Percentiles rank a stretch among this genome's conserved stretches.
Conservation (phyloP, 2,888 invertebrate genomes). For the Sarcophaga rosellei region DNA sequence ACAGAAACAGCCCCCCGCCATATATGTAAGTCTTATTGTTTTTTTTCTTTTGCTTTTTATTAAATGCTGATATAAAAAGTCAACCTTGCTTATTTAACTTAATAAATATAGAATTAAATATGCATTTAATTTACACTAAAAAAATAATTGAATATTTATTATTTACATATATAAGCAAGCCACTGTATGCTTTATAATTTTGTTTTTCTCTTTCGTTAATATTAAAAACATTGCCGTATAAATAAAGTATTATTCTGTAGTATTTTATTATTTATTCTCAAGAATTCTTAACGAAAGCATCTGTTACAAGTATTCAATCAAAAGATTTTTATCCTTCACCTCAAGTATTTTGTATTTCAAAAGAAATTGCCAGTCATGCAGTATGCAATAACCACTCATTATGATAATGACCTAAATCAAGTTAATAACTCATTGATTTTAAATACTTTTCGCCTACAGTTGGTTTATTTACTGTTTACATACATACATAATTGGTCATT, state of each 20-base stretch:
- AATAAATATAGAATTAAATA: constrained; percentile 8
- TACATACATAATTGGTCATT: too few relatives aligned
- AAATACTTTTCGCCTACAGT: too few relatives aligned
- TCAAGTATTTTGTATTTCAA: too few relatives aligned
- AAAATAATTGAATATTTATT: background rate
- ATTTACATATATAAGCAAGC: background rate
- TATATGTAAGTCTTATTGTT: too few relatives aligned
- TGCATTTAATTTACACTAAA: constrained; percentile 9
- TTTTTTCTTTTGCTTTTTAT: background rate
- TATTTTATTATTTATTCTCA: too few relatives aligned
- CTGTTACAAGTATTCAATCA: too few relatives aligned
- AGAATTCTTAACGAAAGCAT: too few relatives aligned
- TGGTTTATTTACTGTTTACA: too few relatives aligned
- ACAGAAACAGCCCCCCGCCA: background rate
- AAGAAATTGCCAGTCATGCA: too few relatives aligned
- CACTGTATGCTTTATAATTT: background rate
- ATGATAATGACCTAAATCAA: background rate
- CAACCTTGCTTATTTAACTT: constrained; percentile 28
- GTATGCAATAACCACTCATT: too few relatives aligned
- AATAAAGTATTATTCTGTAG: background rate
- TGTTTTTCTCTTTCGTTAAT: background rate
- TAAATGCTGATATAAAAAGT: constrained; percentile 8
- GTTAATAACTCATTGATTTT: too few relatives aligned
- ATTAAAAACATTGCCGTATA: constrained; percentile 14
- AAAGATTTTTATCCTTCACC: too few relatives aligned